Evolutionary conservation across 2,113 vertebrate species (phyloP).

Genomic region (Pomatorhinus ruficollis): DNA sequence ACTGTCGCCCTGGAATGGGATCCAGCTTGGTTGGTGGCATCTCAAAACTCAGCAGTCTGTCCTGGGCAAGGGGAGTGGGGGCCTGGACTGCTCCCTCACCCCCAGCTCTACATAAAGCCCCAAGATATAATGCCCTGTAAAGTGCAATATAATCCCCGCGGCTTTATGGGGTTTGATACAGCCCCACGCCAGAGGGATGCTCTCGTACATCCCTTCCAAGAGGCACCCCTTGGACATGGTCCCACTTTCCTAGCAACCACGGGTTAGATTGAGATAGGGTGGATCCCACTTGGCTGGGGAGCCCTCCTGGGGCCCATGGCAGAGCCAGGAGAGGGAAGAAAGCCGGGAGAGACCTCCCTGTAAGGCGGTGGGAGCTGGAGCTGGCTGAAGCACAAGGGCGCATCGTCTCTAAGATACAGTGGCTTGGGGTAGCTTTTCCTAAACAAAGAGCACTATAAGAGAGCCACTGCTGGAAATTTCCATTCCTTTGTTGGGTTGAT

Average conservation of each 20-base stretch:
- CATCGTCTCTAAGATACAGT: conserved; percentile 66
- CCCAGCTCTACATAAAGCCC: neutral
- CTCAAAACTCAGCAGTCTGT: neutral
- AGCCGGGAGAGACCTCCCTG: neutral
- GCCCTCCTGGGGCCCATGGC: fast-evolving
- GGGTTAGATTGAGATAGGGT: neutral
- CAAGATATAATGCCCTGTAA: fast-evolving
- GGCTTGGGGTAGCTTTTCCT: conserved; percentile 58
- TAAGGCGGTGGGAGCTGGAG: neutral
- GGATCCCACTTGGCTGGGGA: neutral
- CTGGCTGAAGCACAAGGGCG: neutral
- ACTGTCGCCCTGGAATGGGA: fast-evolving
- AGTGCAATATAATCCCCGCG: neutral
- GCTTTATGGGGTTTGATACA: neutral
- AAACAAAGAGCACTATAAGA: conserved; percentile 49
- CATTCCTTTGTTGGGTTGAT: conserved; percentile 65
- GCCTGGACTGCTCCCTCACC: neutral
- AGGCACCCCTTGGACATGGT: neutral
- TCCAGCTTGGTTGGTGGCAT: neutral
- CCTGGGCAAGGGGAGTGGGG: neutral
- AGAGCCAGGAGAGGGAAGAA: neutral
- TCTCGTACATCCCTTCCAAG: neutral
- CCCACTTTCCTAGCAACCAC: neutral
- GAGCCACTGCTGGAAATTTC: conserved; percentile 68
- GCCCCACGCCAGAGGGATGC: neutral